Evolutionary conservation across 2,797 vertebrate species (phyloP).

Genomic region (Notolepis coatsorum): DNA sequence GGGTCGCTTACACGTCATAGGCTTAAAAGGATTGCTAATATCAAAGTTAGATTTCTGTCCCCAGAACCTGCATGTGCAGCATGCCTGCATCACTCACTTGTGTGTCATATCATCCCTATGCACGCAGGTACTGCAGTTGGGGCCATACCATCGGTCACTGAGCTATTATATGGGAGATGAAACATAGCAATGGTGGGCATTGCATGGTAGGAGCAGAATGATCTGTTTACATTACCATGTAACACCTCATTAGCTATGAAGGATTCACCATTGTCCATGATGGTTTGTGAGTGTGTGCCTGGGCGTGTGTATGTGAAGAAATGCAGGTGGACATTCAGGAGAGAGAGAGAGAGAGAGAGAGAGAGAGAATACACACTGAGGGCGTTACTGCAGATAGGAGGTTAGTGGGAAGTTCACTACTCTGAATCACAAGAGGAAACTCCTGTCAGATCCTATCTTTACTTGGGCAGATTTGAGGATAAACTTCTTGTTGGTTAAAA

Average conservation of each 20-base stretch:
- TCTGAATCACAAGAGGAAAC: slow-evolving; percentile 34
- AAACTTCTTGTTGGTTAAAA: not conserved
- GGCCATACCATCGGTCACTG: no score
- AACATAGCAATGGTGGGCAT: not conserved
- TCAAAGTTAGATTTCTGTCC: not conserved
- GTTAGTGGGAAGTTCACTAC: slow-evolving; percentile 10
- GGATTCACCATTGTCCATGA: slow-evolving; percentile 10
- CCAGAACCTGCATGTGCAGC: no score
- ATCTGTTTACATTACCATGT: slow-evolving; percentile 3
- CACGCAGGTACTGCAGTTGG: not conserved
- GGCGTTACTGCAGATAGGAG: slow-evolving; percentile 29
- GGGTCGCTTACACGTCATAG: no score
- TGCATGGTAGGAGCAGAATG: not conserved
- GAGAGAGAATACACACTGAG: slow-evolving; percentile 8
- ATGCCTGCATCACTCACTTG: not conserved
- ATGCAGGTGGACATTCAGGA: not conserved
- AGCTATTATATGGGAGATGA: not conserved
- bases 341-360: slow-evolving; percentile 7
- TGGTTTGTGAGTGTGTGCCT: not conserved
- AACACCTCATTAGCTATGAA: slow-evolving; percentile 27
- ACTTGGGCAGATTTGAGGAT: not conserved
- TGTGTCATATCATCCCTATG: not conserved
- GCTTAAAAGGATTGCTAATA: not conserved
- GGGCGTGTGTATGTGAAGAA: not conserved
- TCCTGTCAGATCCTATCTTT: not conserved